Evolutionary conservation across 2,888 invertebrate genomes (phyloP), one percentile per base, ranked within the genome.

Genomic region (Apodemia mormo): DNA sequence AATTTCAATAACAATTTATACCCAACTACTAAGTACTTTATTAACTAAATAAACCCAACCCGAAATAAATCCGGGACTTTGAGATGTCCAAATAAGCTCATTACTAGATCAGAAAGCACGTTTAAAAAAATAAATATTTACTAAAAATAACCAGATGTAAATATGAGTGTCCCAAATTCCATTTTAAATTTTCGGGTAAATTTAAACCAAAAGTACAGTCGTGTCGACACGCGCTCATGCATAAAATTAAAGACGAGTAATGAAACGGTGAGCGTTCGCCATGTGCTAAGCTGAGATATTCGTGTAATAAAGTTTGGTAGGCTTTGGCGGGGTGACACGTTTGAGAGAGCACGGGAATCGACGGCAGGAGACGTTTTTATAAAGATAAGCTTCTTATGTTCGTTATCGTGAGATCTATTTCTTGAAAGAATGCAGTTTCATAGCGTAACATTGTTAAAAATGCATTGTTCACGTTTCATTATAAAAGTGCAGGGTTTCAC

Each of bases 201-300:
- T 78, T 80, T 79, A 79, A 80, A 82, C 80, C 80, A 80, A 78
- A 78, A 81, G 77, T 79, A 75, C 76, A 74, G 77, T 74, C 75
- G 77, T 74, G 81, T 76, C 77, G 78, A 84, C 83, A 86, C 76
- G 90, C 91, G 86, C 81, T 85, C 90, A 88, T 90, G 92, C 92
- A 90, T 91, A 92, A 93, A 93, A 92, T 93, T 93, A 92, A 92
- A 87, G 90, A 83, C 83, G 86, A 85, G 87, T 90, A 92, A 92
- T 90, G 91, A 91, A 87, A 84, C 87, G 88, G 70, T 78, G 80
- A 68, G 68, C 56, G 54, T 54, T 54, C 22, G 10, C 79, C 79
- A 84, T 81, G 87, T 85, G 87, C 83, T 85, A 85, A 88, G 84
- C 83, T 82, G 84, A 85, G 84, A 83, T 81, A 85, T 86, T 84